Percentiles rank a stretch among this genome's conserved stretches.
These are phyloP conservation scores for Polyodon spathula DNA, from an alignment of 2,113 vertebrate species.

Conservation along the genomic window DNA sequence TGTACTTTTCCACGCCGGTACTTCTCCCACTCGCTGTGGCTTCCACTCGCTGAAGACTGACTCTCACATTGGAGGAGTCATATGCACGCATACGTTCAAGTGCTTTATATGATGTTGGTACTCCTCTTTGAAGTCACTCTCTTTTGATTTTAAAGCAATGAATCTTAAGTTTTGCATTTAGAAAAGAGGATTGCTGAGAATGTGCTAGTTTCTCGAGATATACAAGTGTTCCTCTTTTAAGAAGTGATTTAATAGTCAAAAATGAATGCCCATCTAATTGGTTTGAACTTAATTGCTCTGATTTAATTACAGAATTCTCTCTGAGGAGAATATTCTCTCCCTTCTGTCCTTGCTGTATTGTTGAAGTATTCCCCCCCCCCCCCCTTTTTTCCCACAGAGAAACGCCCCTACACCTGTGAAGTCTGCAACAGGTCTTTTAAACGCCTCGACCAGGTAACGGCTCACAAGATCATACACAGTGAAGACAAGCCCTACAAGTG, in stretches of 20 bases:
- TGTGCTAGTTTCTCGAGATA: constrained; percentile 47
- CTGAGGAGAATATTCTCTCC: constrained; percentile 41
- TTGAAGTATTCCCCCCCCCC: too few species aligned
- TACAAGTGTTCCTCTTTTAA: constrained; percentile 44
- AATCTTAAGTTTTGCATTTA: constrained; percentile 49
- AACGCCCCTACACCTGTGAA: constrained; percentile 93
- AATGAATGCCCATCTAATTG: constrained; percentile 57
- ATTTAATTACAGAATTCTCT: constrained; percentile 43
- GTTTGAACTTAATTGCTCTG: constrained; percentile 55
- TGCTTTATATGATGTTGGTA: constrained; percentile 26
- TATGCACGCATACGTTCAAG: constrained; percentile 38
- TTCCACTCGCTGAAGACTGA: too few species aligned
- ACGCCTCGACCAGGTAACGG: constrained; percentile 94
- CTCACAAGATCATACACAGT: constrained; percentile 98
- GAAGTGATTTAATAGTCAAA: constrained; percentile 36
- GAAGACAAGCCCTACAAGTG: constrained; percentile 97
- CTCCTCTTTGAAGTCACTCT: constrained; percentile 59
- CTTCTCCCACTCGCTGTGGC: too few species aligned
- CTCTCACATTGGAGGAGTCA: too few species aligned
- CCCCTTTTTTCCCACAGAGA: too few species aligned
- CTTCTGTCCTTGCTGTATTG: constrained; percentile 43
- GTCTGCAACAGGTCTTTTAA: constrained; percentile 97
- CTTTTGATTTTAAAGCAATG: constrained; percentile 60
- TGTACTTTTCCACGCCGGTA: too few species aligned
- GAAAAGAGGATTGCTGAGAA: constrained; percentile 47